Evolutionary conservation across 2,113 vertebrate species (phyloP), one percentile per base, ranked within the genome.

Genomic region (Elaphurus davidianus): DNA sequence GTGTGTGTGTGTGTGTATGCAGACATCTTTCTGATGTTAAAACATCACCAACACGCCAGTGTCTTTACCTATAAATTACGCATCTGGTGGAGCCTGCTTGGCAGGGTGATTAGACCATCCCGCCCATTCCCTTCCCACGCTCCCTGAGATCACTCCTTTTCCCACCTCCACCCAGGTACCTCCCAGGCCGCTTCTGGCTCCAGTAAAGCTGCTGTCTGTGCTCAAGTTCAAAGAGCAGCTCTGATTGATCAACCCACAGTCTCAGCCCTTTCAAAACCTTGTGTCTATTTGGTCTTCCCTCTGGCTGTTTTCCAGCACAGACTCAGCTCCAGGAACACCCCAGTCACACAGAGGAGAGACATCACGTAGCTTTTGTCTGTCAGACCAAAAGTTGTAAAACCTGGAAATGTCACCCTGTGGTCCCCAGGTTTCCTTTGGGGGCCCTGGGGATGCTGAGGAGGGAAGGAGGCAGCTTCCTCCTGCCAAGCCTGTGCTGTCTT

Each of bases 1-100:
- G 17, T 16, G 5, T 11, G 27, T n/a, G 15, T 40, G 2, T 67
- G 62, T 71, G 17, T 11, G 17, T 71, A 11, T 21, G 19, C 9
- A 71, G 45, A 50, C 1, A 0, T 55, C 33, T 83, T 83, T 55
- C 81, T 83, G 33, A 36, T 54, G 43, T 47, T 45, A 57, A 21
- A 36, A 13, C n/a, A 3, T 45, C 2, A 7, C 52, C 23, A 43
- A n/a, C 55, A 40, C 3, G 5, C 11, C 47, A 4, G 3, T 19
- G 23, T 15, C 33, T 2, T 1, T 6, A 5, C 16, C 30, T 27
- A 4, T 10, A 12, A 30, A 1, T 33, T 1, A 3, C 0, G 1
- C 5, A 62, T 62, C 93, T 6, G 79, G 84, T 6, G 5, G 11
- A n/a, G 52, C 95, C 81, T 50, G 95, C 87, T 82, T 3, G 12